Conservation (phyloP, 2,113 vertebrate genomes). For the human (Homo sapiens) region DNA sequence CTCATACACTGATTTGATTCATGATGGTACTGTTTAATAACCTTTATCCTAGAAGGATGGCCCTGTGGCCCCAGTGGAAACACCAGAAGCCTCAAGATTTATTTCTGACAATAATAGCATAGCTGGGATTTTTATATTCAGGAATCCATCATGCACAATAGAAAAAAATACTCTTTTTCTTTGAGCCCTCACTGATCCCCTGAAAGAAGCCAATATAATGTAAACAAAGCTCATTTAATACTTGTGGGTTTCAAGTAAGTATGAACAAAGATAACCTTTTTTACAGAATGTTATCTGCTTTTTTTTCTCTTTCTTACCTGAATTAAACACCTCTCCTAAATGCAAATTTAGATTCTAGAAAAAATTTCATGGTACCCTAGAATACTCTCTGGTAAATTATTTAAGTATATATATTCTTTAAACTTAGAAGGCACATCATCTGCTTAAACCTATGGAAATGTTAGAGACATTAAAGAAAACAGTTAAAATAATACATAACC, state of each 20-base stretch:
- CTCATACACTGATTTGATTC: conserved; percentile 44
- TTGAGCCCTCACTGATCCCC: neutral
- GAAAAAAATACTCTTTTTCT: conserved; percentile 34
- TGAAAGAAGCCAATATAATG: neutral
- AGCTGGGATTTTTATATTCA: neutral
- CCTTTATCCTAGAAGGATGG: conserved; percentile 21
- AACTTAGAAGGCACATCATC: neutral
- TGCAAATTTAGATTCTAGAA: conserved; percentile 14
- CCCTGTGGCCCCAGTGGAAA: neutral
- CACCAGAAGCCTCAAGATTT: conserved; percentile 2
- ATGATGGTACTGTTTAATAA: conserved; percentile 51
- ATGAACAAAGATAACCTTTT: neutral
- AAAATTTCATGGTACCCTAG: neutral
- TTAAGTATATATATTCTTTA: neutral
- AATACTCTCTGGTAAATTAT: neutral
- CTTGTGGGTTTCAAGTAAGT: neutral
- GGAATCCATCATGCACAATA: neutral
- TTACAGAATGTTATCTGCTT: neutral
- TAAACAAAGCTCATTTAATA: conserved; percentile 29
- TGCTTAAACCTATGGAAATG: neutral
- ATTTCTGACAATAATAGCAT: conserved; percentile 36
- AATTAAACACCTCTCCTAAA: neutral
- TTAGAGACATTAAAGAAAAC: neutral
- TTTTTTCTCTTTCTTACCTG: neutral
- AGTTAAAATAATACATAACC: neutral